A percentile compares a stretch with the other conserved stretches of the same genome.
Evolutionary conservation across 2,797 vertebrate genomes (phyloP).

Genomic region (Otolemur crassicaudatus): DNA sequence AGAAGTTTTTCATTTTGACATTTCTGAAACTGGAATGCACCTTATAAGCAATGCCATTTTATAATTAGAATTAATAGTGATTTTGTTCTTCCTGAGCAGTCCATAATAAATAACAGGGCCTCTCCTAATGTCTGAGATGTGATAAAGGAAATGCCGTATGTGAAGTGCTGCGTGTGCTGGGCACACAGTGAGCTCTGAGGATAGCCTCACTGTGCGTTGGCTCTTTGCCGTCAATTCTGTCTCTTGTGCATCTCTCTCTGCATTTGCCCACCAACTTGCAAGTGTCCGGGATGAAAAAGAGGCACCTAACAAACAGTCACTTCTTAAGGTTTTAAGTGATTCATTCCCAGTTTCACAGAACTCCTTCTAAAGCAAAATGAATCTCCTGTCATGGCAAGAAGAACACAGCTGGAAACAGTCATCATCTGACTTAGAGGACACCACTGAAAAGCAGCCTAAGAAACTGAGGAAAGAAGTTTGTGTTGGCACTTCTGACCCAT

Average conservation of each 20-base stretch:
- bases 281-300: background rate
- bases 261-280: background rate
- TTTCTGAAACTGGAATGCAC: background rate
- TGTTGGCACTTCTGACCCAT: background rate
- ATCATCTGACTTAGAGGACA: background rate
- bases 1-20: background rate
- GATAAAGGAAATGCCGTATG: background rate
- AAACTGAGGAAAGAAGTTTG: background rate
- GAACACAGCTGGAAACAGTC: background rate
- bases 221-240: background rate
- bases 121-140: background rate
- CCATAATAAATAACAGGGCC: background rate
- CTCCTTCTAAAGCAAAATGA: background rate
- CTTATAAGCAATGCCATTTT: background rate
- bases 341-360: background rate
- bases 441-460: background rate
- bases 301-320: background rate
- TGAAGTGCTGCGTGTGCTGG: background rate
- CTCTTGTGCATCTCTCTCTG: background rate
- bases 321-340: background rate
- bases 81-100: background rate
- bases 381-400: background rate
- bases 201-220: background rate
- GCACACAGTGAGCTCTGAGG: fast-evolving
- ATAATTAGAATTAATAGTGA: background rate